Percentiles rank a stretch among this genome's conserved stretches.
Evolutionary conservation across 2,797 vertebrate genomes (phyloP).

Genomic region (Loriculus beryllinus): DNA sequence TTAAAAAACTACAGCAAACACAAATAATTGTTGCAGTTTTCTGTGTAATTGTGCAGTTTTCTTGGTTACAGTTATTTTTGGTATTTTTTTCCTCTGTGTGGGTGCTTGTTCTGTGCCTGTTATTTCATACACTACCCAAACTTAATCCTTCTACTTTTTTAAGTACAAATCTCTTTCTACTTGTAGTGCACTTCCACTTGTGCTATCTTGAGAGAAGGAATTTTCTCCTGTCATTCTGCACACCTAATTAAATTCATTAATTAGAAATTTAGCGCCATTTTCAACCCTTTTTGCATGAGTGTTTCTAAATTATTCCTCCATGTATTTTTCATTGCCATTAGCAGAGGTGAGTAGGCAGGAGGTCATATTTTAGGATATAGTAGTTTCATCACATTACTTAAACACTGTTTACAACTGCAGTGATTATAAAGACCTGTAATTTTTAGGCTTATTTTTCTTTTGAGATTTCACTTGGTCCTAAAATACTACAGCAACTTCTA

Average conservation of each 20-base stretch:
- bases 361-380: neutral
- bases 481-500: neutral
- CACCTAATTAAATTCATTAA: too few relatives aligned
- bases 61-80: neutral
- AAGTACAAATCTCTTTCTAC: neutral
- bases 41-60: neutral
- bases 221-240: neutral
- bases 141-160: neutral
- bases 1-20: neutral
- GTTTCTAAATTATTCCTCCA: neutral
- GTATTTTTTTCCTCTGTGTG: neutral
- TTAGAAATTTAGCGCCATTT: neutral
- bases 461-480: neutral
- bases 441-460: neutral
- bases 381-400: neutral
- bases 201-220: neutral
- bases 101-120: neutral
- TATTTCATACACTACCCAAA: neutral
- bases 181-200: neutral
- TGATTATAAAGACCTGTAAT: neutral
- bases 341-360: neutral
- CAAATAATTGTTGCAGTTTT: constrained; percentile 6
- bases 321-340: neutral
- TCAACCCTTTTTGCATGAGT: neutral
- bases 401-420: neutral